These are phyloP conservation scores for Genyomyrus donnyi DNA, from an alignment of 2,113 vertebrate species.

Conservation along the genomic window DNA sequence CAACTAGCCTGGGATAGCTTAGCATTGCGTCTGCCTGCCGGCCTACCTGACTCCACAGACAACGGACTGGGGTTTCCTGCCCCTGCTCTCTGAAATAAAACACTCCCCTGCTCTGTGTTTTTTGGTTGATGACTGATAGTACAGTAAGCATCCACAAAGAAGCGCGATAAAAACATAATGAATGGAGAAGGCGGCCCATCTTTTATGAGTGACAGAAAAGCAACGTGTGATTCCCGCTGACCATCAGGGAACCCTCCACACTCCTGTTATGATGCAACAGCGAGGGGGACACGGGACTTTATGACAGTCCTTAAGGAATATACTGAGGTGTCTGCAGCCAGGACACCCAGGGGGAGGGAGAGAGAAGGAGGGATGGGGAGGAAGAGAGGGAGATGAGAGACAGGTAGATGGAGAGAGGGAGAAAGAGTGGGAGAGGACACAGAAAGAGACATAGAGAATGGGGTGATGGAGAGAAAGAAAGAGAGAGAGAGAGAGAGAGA, in stretches of 20 bases:
- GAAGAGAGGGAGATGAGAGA: background rate
- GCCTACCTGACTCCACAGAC: conserved; percentile 44
- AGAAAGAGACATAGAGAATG: background rate
- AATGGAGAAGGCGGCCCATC: background rate
- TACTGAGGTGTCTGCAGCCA: background rate
- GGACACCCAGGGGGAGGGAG: background rate
- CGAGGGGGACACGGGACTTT: background rate
- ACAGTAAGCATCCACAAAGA: conserved; percentile 39
- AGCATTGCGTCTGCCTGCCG: conserved; percentile 38
- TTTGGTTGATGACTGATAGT: conserved; percentile 26
- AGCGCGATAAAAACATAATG: conserved; percentile 7
- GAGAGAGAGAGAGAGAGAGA: background rate
- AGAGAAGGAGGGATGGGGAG: conserved; percentile 2
- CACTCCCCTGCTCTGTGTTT: conserved; percentile 12
- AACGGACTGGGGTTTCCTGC: conserved; percentile 43
- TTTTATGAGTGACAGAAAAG: background rate
- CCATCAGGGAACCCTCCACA: background rate
- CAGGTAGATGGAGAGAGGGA: background rate
- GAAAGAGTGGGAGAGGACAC: background rate
- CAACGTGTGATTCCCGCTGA: background rate
- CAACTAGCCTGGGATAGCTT: conserved; percentile 57
- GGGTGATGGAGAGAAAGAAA: background rate
- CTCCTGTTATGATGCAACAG: background rate
- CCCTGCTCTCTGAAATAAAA: background rate
- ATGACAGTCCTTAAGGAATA: background rate